Evolutionary conservation across 1,140 invertebrate genomes (phyloP), one percentile per base, ranked within the genome.

Genomic region (Geopemphigus sp.): DNA sequence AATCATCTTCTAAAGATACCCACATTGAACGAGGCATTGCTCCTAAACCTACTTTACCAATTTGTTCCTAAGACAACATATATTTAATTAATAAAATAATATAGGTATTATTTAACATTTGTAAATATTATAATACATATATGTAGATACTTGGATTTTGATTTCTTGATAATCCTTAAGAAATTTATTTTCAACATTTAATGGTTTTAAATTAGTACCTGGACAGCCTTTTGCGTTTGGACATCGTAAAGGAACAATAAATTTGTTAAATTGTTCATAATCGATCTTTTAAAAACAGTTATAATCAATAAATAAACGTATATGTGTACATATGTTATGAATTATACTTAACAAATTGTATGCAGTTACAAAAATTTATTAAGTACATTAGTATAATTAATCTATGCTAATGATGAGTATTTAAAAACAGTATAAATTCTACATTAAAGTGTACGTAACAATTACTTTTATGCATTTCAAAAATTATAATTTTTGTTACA

Each of bases 101-200:
- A 1, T 54, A 39, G 80, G 47, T 29, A 63, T 47, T 82, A 72
- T 80, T 80, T 74, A 66, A 81, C 17, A 80, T 56, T 57, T 80
- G 81, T 54, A 70, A 63, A 63, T 78, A 63, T 82, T 53, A 39
- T 68, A 66, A 56, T 50, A 50, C 3, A 12, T 50, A 11, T 50
- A 81, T 82, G 53, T 39, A 63, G 19, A 45, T 86, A 91, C 91
- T 86, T 94, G 92, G 83, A 94, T 88, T 88, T 94, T 95, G 24
- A 97, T 90, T 89, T 97, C 95, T 87, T 96, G 95, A 86, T 94
- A 96, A 87, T 97, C 95, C 82, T 90, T 90, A 11, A 78, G 26
- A 84, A 90, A 95, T 84, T 92, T 89, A 78, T 89, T 86, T 82
- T 89, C 88, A 68, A 89, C 87, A 80, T 88, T 87, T 45, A 87